Evolutionary conservation across 2,113 vertebrate genomes (phyloP), one percentile per base, ranked within the genome.

Genomic region (Chaetorhynchus papuensis): DNA sequence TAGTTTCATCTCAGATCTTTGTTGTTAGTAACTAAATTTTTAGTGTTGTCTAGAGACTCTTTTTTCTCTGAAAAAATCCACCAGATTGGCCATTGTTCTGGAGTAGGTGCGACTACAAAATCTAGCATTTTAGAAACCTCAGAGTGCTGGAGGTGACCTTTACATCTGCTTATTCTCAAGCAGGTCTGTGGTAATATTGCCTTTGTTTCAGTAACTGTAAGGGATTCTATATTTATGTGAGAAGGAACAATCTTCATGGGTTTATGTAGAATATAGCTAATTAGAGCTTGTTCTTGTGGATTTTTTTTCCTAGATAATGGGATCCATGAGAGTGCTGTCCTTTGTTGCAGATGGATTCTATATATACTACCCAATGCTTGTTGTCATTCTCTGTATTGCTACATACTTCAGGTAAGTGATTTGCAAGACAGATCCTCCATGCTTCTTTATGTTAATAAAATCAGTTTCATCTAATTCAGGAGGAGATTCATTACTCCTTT

Each of bases 331-430:
- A 93, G 98, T 99, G 64, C 98, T 99, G 44, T 98, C 98, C 44
- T 98, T 99, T 91, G 98, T 99, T 96, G 99, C 99, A 77, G 98
- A 99, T 97, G 99, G 99, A 22, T 99, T 99, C 97, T 99, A 99
- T 95, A 99, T 99, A 91, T 99, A 99, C 94, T 99, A 99, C 89
- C 99, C 99, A 59, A 99, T 99, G 98, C 97, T 99, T 91, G 98
- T 99, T 31, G 98, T 99, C 78, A 98, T 99, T 96, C 99, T 99
- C 56, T 99, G 99, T 95, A 98, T 99, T 91, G 99, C 99, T 57
- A 99, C 99, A 7, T 99, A 98, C 92, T 99, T 98, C 94, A 99
- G 98, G 99, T 99, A 96, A 97, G 96, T 84, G 45, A 66, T 63
- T 53, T 79, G 13, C 13, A 59, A 33, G n/a, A 24, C 6, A 61